Evolutionary conservation across 2,113 vertebrate genomes (phyloP).

Genomic region (Macrotus californicus): DNA sequence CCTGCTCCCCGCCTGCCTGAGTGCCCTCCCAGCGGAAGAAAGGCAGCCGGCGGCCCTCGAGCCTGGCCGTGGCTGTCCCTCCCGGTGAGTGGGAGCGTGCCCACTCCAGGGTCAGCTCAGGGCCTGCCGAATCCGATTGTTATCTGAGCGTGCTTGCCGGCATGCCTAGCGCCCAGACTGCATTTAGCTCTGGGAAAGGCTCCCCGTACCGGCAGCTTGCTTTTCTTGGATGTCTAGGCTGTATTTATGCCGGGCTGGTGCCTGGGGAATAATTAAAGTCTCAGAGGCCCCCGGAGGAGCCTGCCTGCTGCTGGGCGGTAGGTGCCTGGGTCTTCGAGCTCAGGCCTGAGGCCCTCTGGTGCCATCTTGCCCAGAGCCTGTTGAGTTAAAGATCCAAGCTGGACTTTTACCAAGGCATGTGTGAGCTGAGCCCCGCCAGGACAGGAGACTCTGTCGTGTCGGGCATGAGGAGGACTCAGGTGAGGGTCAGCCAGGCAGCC

Average conservation of each 20-base stretch:
- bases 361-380: background rate
- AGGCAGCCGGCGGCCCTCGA: background rate
- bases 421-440: background rate
- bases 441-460: accelerated
- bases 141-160: background rate
- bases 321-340: background rate
- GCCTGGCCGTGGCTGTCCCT: background rate
- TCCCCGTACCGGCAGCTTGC: background rate
- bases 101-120: slow-evolving; percentile 34
- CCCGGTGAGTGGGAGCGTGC: background rate
- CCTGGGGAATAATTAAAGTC: slow-evolving; percentile 53
- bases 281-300: background rate
- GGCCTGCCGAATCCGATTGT: background rate
- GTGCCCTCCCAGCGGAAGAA: slow-evolving; percentile 53
- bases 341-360: background rate
- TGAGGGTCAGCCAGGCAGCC: background rate
- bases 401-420: accelerated
- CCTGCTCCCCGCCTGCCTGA: slow-evolving; percentile 16
- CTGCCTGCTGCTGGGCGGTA: background rate
- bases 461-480: accelerated
- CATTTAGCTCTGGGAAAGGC: slow-evolving; percentile 38
- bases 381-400: too few relatives aligned
- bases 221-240: slow-evolving; percentile 58
- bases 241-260: slow-evolving; percentile 40
- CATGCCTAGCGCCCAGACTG: background rate